A percentile compares a stretch with the other conserved stretches of the same genome.
Conservation (phyloP, 2,888 invertebrate genomes). For the Electrophaes corylata region DNA sequence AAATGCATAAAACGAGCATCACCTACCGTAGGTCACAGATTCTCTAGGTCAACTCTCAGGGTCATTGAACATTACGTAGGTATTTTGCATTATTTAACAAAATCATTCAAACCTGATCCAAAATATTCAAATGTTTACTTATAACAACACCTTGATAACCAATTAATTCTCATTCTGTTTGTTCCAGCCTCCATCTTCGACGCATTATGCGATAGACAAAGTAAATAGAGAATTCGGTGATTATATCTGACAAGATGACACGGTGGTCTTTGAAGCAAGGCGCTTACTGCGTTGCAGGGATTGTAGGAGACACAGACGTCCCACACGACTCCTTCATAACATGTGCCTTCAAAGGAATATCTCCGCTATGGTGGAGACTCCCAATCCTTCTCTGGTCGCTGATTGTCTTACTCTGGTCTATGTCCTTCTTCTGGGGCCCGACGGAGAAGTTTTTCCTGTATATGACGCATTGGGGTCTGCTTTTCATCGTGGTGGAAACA, state of each 20-base stretch:
- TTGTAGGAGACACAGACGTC: conserved; percentile 57
- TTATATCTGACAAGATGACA: conserved; percentile 47
- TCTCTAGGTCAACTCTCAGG: conserved; percentile 39
- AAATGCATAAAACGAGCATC: not conserved
- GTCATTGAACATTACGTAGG: conserved; percentile 21
- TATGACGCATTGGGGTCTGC: conserved; percentile 83
- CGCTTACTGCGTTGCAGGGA: conserved; percentile 60
- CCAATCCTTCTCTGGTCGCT: conserved; percentile 71
- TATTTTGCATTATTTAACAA: conserved; percentile 20
- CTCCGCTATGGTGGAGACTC: conserved; percentile 71
- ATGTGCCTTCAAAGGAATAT: conserved; percentile 58
- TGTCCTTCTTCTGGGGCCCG: conserved; percentile 70
- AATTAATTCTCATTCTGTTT: conserved; percentile 13
- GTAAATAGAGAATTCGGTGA: conserved; percentile 18
- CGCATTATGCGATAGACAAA: conserved; percentile 39
- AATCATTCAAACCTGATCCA: conserved; percentile 4
- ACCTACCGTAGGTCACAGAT: conserved; percentile 22
- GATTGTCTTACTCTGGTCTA: conserved; percentile 58
- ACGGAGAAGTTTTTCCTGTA: conserved; percentile 77
- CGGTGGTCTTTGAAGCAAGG: conserved; percentile 57
- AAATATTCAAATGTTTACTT: conserved; percentile 13
- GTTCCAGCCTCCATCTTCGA: conserved; percentile 18
- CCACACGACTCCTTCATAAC: conserved; percentile 59
- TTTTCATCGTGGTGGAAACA: conserved; percentile 67
- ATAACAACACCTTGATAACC: conserved; percentile 30